Evolutionary conservation across 2,888 invertebrate species (phyloP).

Genomic region (Scaptomyza cyrtandrae): DNA sequence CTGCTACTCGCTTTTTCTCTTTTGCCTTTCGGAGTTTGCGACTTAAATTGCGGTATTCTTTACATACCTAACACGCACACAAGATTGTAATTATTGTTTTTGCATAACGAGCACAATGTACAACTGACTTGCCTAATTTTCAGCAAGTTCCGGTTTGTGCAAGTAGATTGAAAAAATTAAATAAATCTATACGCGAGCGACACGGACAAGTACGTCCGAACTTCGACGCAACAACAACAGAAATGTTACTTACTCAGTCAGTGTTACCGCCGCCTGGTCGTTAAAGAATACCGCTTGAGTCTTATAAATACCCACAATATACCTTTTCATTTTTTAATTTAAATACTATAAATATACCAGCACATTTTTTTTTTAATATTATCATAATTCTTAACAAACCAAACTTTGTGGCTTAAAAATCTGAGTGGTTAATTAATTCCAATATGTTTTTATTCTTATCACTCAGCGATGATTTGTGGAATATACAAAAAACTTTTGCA

Average conservation of each 20-base stretch:
- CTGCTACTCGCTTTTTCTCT: conserved; percentile 73
- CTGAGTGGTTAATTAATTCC: too few relatives aligned
- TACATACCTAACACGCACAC: conserved; percentile 60
- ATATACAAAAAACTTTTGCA: neutral
- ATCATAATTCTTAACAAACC: neutral
- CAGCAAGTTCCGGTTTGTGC: conserved; percentile 74
- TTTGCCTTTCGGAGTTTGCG: conserved; percentile 34
- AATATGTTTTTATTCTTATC: too few relatives aligned
- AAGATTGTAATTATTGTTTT: conserved; percentile 46
- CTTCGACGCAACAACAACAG: conserved; percentile 60
- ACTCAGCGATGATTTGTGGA: neutral
- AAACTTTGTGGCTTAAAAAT: too few relatives aligned
- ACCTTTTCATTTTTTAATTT: neutral
- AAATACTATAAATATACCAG: neutral
- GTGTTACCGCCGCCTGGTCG: neutral
- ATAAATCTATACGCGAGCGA: conserved; percentile 58
- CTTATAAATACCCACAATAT: neutral
- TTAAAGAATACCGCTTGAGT: neutral
- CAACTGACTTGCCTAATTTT: conserved; percentile 59
- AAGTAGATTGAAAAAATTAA: conserved; percentile 61
- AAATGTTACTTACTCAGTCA: conserved; percentile 54
- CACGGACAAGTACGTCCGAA: conserved; percentile 55
- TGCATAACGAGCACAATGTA: conserved; percentile 58
- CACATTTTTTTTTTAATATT: neutral
- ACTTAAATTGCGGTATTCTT: conserved; percentile 41